These are phyloP conservation scores for Gila orcuttii DNA, from an alignment of 2,113 vertebrate genomes.

Conservation along the genomic window DNA sequence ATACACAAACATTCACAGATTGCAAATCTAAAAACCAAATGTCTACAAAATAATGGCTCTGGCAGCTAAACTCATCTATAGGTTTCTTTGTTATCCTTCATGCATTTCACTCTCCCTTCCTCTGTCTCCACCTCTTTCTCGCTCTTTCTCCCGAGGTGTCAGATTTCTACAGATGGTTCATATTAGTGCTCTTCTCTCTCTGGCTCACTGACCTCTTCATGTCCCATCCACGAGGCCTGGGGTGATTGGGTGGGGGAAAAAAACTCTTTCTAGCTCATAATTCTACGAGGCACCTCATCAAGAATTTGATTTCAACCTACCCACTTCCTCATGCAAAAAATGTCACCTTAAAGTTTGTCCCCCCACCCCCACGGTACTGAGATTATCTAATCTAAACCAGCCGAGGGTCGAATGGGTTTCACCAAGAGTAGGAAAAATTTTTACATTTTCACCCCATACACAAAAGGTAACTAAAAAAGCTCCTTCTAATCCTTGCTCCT, in stretches of 20 bases:
- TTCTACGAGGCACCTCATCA: conserved; percentile 30
- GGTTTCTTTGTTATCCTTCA: conserved; percentile 72
- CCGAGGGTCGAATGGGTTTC: background rate
- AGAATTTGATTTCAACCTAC: conserved; percentile 30
- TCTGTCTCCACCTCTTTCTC: conserved; percentile 29
- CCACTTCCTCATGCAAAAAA: background rate
- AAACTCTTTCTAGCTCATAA: conserved; percentile 49
- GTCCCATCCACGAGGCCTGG: conserved; percentile 61
- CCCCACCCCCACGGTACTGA: conserved; percentile 4
- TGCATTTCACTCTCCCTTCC: conserved; percentile 41
- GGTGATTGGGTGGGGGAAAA: conserved; percentile 52
- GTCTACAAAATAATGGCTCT: conserved; percentile 20
- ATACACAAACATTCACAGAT: background rate
- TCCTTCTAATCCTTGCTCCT: conserved; percentile 43
- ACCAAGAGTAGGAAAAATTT: background rate
- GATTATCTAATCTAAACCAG: background rate
- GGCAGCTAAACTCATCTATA: conserved; percentile 67
- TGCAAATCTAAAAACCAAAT: conserved; percentile 27
- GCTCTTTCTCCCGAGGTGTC: conserved; percentile 68
- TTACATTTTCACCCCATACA: background rate
- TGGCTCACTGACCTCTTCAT: conserved; percentile 72
- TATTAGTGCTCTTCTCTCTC: conserved; percentile 69
- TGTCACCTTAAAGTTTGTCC: background rate
- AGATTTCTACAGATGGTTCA: conserved; percentile 81
- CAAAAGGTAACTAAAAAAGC: background rate